Evolutionary conservation across 1,140 invertebrate species (phyloP), one percentile per base, ranked within the genome.

Genomic region (Brachionus calyciflorus): DNA sequence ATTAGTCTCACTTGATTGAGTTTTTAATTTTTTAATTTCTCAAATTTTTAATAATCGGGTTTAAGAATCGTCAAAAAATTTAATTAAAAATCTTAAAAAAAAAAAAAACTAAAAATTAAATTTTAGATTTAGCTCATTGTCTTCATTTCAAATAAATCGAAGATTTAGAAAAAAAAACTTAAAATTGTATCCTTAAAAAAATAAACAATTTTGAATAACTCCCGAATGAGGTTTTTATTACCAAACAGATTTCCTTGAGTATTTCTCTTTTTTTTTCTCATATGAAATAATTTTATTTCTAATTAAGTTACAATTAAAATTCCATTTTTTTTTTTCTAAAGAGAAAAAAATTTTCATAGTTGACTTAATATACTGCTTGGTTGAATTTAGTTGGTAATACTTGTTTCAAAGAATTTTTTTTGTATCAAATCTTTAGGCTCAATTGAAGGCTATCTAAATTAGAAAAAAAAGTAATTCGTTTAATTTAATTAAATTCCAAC

Each of bases 251-350:
- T 28, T 55, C 53, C 53, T 55, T 55, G 53, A 28, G 19, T 28
- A 33, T 60, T 60, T 14, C n/a, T 37, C 19, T 60, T 60, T 37
- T 60, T 19, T 60, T 17, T 60, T 33, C 30, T 60, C 37, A 28
- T 3, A 33, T 37, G 30, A 60, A 30, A 37, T 60, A 60, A 60
- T 60, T 33, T 60, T 9, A 33, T 33, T 60, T 60, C 30, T 60
- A 60, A 60, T 60, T 60, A 60, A 60, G 55, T 60, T 33, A 60
- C 30, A 60, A 60, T 60, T 60, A 60, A 60, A 60, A 60, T 60
- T 60, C 55, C 55, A 60, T 60, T 60, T 55, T 40, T 37, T n/a
- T n/a, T n/a, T n/a, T n/a, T n/a, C n/a, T n/a, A n/a, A 37, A 37
- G 9, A 37, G 9, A 37, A 37, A 60, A 60, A 60, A 60, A 33